Evolutionary conservation across 2,797 vertebrate species (phyloP).

Genomic region (Graptemys geographica): DNA sequence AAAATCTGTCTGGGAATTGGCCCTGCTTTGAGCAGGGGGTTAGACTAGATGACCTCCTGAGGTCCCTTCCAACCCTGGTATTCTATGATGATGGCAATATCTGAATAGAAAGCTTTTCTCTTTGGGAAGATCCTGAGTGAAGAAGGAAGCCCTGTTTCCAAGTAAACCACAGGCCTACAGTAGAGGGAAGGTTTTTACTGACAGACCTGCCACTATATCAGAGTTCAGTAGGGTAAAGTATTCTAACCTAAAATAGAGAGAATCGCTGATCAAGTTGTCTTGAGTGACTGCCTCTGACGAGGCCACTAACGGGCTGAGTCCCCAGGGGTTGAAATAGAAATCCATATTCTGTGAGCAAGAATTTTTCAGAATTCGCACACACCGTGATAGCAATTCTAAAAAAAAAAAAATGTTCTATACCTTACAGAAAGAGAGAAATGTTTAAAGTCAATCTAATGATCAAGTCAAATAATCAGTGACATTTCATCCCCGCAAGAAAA

Average conservation of each 20-base stretch:
- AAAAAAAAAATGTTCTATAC: neutral
- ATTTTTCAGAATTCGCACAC: accelerated
- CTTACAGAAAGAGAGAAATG: neutral
- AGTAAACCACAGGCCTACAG: accelerated
- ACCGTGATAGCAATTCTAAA: neutral
- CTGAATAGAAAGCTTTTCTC: accelerated
- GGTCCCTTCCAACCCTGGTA: too few relatives aligned
- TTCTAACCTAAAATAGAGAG: neutral
- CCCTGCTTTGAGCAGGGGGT: too few relatives aligned
- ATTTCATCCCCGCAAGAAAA: conserved; percentile 15
- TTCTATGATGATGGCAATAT: neutral
- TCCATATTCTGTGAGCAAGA: neutral
- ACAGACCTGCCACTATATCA: neutral
- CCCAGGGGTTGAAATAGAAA: neutral
- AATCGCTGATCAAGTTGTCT: neutral
- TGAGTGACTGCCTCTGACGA: neutral
- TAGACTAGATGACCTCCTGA: too few relatives aligned
- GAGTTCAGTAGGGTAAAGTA: neutral
- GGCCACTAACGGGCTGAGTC: neutral
- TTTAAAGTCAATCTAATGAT: neutral
- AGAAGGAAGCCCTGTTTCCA: accelerated
- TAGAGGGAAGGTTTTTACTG: neutral
- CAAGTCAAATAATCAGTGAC: neutral
- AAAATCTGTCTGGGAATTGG: too few relatives aligned
- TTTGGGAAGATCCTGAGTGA: accelerated